Evolutionary conservation across 2,113 vertebrate genomes (phyloP).

Genomic region (Poecilia latipinna): DNA sequence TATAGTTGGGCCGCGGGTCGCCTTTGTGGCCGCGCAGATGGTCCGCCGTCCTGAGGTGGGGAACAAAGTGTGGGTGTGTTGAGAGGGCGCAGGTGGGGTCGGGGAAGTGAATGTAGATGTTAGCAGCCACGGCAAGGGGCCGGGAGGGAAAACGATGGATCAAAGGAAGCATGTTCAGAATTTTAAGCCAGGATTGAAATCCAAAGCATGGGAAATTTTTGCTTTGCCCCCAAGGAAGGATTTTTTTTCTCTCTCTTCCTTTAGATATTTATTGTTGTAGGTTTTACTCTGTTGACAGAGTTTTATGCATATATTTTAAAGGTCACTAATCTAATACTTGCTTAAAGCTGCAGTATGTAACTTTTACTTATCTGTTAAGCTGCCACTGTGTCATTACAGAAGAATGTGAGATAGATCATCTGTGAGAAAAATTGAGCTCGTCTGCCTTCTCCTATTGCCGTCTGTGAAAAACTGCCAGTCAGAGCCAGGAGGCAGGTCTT

Average conservation of each 20-base stretch:
- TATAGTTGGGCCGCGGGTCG: conserved; percentile 62
- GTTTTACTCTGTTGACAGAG: neutral
- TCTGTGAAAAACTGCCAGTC: no score
- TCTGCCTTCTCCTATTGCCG: no score
- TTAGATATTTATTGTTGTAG: neutral
- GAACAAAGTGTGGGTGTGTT: conserved; percentile 46
- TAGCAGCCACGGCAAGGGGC: neutral
- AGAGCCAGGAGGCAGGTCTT: no score
- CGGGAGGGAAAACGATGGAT: conserved; percentile 16
- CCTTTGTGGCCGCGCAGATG: conserved; percentile 46
- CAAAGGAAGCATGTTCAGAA: conserved; percentile 16
- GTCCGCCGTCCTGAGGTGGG: conserved; percentile 20
- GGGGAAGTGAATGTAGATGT: conserved; percentile 16
- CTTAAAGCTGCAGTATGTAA: no score
- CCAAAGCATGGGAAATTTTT: conserved; percentile 1
- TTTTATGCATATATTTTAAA: neutral
- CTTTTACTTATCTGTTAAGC: no score
- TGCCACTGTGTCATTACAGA: no score
- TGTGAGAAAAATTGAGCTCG: no score
- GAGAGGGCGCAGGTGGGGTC: conserved; percentile 38
- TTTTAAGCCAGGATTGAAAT: conserved; percentile 1
- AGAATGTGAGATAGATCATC: no score
- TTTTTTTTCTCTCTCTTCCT: neutral
- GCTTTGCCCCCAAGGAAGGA: neutral
- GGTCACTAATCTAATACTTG: no score